Evolutionary conservation across 2,797 vertebrate genomes (phyloP).

Genomic region (Cyprinella venusta): DNA sequence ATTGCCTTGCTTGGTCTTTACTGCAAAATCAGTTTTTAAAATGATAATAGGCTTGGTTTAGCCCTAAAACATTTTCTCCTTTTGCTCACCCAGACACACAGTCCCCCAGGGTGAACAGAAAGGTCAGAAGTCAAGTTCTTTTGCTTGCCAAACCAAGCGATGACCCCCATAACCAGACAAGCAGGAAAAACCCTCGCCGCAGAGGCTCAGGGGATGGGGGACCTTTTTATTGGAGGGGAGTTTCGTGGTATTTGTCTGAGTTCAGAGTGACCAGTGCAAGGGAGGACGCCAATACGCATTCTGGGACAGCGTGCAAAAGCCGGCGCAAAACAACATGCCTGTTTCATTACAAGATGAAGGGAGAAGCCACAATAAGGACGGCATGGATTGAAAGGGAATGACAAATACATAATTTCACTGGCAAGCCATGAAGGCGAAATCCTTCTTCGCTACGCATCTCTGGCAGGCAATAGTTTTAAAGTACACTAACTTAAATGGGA

Average conservation of each 20-base stretch:
- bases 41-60: background rate
- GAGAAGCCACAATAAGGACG: slow-evolving; percentile 50
- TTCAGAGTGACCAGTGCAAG: slow-evolving; percentile 50
- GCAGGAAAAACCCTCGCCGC: slow-evolving; percentile 48
- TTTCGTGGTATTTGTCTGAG: slow-evolving; percentile 50
- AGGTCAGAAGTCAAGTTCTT: slow-evolving; percentile 51
- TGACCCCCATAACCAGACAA: slow-evolving; percentile 53
- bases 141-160: slow-evolving; percentile 51
- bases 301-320: slow-evolving; percentile 43
- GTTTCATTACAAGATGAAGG: slow-evolving; percentile 55
- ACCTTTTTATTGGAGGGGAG: slow-evolving; percentile 51
- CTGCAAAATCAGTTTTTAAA: background rate
- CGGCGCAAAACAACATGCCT: slow-evolving; percentile 54
- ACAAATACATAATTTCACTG: slow-evolving; percentile 38
- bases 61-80: slow-evolving; percentile 20
- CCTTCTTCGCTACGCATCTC: slow-evolving; percentile 10
- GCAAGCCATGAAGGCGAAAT: slow-evolving; percentile 13
- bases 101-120: slow-evolving; percentile 38
- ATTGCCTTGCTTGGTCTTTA: background rate
- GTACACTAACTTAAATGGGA: slow-evolving; percentile 10
- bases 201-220: slow-evolving; percentile 28
- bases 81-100: slow-evolving; percentile 45
- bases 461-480: slow-evolving; percentile 4
- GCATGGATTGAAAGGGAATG: slow-evolving; percentile 36
- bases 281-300: slow-evolving; percentile 41